Conservation (phyloP, 2,797 vertebrate genomes). For the Acanthurus leucopareius region DNA sequence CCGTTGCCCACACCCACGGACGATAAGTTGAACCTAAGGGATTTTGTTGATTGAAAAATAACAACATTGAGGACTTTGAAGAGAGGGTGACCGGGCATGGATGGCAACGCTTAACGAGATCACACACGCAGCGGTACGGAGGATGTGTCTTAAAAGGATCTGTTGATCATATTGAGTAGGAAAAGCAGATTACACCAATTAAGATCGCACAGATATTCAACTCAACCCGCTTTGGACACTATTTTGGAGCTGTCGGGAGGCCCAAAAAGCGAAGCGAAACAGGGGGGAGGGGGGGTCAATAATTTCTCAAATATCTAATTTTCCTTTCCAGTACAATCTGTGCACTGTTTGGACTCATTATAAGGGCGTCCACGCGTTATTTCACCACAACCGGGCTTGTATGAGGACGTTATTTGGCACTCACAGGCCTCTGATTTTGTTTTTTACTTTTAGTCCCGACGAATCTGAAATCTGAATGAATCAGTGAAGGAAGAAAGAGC, state of each 20-base stretch:
- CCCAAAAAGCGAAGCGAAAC: slow-evolving; percentile 61
- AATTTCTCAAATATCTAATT: slow-evolving; percentile 68
- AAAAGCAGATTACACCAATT: slow-evolving; percentile 77
- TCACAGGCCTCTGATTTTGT: slow-evolving; percentile 33
- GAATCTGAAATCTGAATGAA: slow-evolving; percentile 69
- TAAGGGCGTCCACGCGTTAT: slow-evolving; percentile 72
- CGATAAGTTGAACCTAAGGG: slow-evolving; percentile 24
- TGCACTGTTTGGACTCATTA: slow-evolving; percentile 47
- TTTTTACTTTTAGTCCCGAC: not conserved
- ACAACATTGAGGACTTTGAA: slow-evolving; percentile 51
- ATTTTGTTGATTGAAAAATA: slow-evolving; percentile 35
- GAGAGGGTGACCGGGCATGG: slow-evolving; percentile 38
- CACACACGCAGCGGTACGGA: slow-evolving; percentile 59
- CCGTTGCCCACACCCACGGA: slow-evolving; percentile 40
- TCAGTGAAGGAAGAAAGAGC: slow-evolving; percentile 30
- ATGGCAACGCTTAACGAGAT: slow-evolving; percentile 71
- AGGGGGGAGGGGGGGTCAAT: slow-evolving; percentile 21
- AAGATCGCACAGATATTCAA: slow-evolving; percentile 65
- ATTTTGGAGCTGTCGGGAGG: slow-evolving; percentile 51
- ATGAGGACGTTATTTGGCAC: slow-evolving; percentile 64
- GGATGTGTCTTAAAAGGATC: slow-evolving; percentile 78
- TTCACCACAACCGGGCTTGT: slow-evolving; percentile 59
- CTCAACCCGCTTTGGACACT: slow-evolving; percentile 37
- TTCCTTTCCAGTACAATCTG: slow-evolving; percentile 50
- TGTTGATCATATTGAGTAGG: slow-evolving; percentile 82